Conservation (phyloP, 2,888 invertebrate species). For the Frankliniella intonsa region DNA sequence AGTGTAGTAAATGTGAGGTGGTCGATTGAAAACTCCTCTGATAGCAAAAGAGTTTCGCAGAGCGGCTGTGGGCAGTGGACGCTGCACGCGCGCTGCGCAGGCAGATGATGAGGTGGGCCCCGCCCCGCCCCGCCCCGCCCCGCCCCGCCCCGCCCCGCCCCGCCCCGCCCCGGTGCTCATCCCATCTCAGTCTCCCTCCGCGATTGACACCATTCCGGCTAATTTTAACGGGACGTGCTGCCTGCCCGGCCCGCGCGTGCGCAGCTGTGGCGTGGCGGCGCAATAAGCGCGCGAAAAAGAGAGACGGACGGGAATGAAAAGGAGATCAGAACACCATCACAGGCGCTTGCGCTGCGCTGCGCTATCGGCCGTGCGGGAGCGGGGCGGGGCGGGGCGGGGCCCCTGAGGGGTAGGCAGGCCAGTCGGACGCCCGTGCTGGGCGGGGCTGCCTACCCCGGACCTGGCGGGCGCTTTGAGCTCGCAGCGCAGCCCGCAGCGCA, state of each 20-base stretch:
- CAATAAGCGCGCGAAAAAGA: too few relatives aligned
- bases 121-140: neutral
- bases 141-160: too few relatives aligned
- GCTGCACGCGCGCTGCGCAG: neutral
- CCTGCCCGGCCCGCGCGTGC: neutral
- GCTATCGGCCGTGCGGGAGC: neutral
- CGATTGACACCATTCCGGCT: constrained; percentile 22
- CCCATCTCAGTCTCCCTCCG: neutral
- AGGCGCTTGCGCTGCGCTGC: neutral
- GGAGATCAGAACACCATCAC: neutral
- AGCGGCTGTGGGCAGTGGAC: neutral
- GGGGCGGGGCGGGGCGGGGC: neutral
- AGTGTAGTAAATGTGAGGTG: too few relatives aligned
- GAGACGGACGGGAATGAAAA: too few relatives aligned
- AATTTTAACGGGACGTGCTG: constrained; percentile 15
- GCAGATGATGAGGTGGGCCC: neutral
- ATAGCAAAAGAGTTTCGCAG: too few relatives aligned
- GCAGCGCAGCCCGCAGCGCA: too few relatives aligned
- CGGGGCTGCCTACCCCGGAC: neutral
- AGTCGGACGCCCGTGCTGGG: neutral
- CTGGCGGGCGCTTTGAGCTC: neutral
- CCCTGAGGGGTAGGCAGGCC: neutral
- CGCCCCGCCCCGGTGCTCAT: too few relatives aligned
- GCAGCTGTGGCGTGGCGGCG: neutral
- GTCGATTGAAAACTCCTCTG: neutral